A percentile compares a stretch with the other conserved stretches of the same genome.
Conservation (phyloP, 64 coral and sea anemone genomes). For the Pachyseris speciosa region DNA sequence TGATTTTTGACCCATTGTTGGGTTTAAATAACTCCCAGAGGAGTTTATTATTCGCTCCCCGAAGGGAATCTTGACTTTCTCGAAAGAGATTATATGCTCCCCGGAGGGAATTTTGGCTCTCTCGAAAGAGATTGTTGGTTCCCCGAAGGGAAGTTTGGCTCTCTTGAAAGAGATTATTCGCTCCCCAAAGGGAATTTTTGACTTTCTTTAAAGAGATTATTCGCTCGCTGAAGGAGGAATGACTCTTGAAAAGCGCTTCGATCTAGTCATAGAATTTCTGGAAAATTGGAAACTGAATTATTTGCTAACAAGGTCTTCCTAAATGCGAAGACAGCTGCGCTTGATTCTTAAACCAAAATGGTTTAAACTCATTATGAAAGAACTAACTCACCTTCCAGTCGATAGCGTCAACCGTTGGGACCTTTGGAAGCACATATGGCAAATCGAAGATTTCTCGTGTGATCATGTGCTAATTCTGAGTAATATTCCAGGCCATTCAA, state of each 20-base stretch:
- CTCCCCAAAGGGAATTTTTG: not conserved
- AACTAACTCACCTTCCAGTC: slow-evolving; percentile 17
- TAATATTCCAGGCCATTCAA: slow-evolving; percentile 4
- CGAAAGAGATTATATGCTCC: slow-evolving; percentile 2
- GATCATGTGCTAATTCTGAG: slow-evolving; percentile 28
- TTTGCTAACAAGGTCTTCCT: slow-evolving; percentile 38
- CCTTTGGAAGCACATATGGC: not conserved
- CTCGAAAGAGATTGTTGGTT: slow-evolving; percentile 21
- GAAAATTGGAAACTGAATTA: slow-evolving; percentile 1
- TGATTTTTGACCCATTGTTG: slow-evolving; percentile 15
- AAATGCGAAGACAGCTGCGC: slow-evolving; percentile 37
- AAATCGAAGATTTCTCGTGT: slow-evolving; percentile 22
- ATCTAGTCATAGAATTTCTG: slow-evolving; percentile 6
- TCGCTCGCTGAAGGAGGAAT: not conserved
- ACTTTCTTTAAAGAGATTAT: not conserved
- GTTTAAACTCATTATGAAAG: not conserved
- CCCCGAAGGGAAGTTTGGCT: slow-evolving; percentile 32
- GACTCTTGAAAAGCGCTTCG: not conserved
- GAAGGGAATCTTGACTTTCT: slow-evolving; percentile 1
- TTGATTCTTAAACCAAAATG: slow-evolving; percentile 11
- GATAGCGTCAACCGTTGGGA: not conserved
- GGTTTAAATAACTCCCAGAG: not conserved
- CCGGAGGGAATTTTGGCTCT: slow-evolving; percentile 18
- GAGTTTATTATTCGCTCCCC: slow-evolving; percentile 1
- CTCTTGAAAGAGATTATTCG: slow-evolving; percentile 36